A percentile compares a stretch with the other conserved stretches of the same genome.
Evolutionary conservation across 2,113 vertebrate genomes (phyloP).

Genomic region (Onychostoma macrolepis): DNA sequence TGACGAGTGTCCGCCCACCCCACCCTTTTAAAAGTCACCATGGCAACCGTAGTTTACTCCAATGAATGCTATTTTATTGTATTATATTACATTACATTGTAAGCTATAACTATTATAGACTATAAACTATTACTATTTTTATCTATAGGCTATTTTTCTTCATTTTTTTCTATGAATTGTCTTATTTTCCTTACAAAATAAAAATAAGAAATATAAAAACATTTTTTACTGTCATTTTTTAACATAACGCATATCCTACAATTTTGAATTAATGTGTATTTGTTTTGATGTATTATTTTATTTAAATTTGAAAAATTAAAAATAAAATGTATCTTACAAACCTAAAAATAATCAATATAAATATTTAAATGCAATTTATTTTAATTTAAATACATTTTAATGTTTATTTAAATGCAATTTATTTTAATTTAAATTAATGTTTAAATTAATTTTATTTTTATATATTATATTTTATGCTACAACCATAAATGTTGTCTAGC

Average conservation of each 20-base stretch:
- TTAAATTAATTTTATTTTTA: neutral
- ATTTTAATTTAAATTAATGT: too few relatives aligned
- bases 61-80: neutral
- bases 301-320: too few relatives aligned
- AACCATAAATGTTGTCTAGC: too few relatives aligned
- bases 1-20: neutral
- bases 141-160: neutral
- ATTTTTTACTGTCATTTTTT: neutral
- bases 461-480: neutral
- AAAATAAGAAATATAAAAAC: neutral
- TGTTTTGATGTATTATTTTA: neutral
- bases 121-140: neutral
- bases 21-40: neutral
- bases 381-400: neutral
- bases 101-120: too few relatives aligned
- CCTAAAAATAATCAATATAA: too few relatives aligned
- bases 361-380: neutral
- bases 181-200: neutral
- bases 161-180: neutral
- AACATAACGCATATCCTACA: neutral
- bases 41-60: neutral
- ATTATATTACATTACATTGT: too few relatives aligned
- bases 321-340: too few relatives aligned
- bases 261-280: neutral
- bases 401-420: too few relatives aligned